Evolutionary conservation across 2,888 invertebrate species (phyloP), one percentile per base, ranked within the genome.

Genomic region (Synergus japonicus): DNA sequence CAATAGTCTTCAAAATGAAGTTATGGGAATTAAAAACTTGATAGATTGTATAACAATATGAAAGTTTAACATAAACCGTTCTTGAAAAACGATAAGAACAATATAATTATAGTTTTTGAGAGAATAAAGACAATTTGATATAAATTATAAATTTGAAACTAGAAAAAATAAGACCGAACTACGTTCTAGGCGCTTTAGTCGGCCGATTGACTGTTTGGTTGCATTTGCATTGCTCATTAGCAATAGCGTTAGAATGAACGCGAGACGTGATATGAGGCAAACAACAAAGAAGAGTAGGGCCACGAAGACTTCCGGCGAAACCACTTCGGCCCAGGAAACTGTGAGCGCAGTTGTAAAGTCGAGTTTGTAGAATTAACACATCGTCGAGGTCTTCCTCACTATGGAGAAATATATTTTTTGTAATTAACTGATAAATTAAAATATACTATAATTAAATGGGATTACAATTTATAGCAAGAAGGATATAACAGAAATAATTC

Each of bases 371-470:
- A 13, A 95, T 94, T 18, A 96, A 91, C 44, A 96, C 94, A 90
- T 96, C 96, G 87, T 96, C 96, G 73, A 96, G 92, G 90, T 96
- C 96, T 65, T 94, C 94, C 90, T 96, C 96, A 87, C 96, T 96
- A 92, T 18, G 90, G 90, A 76, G 81, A 22, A 78, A 73, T 49
- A 54, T 18, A 12, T 37, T 73, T 49, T 37, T 73, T 54, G 15
- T 77, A 67, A 66, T 63, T 60, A 65, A 29, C 77, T 29, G 29
- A 54, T 54, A 8, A 54, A 54, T 8, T 13, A 46, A 46, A 46
- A 12, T 44, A 44, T 63, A 41, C 22, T 22, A 22, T 22, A 0
- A 22, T 22, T 22, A 22, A 22, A 22, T 22, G 1, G 22, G 22
- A 22, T 22, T 22, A 1, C 22, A 76, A 46, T 76, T 46, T 65